Evolutionary conservation across 1,140 invertebrate species (phyloP), one percentile per base, ranked within the genome.

Genomic region (Zophobas morio): DNA sequence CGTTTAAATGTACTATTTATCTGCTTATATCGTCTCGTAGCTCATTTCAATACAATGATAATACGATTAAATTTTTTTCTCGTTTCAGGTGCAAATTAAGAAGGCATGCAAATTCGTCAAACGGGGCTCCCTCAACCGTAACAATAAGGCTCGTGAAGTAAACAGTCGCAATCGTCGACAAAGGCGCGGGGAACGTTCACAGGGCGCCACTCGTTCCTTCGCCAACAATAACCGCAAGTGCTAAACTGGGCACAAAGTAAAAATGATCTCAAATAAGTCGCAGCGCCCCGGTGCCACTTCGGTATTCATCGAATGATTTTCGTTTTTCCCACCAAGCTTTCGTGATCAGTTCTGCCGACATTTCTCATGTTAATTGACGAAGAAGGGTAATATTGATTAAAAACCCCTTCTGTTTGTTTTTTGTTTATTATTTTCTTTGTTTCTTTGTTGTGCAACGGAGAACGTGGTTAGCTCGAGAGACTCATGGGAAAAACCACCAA

Each of bases 171-270:
- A 90, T 81, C 89, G 90, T 79, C 89, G 89, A 71, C 90, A 90
- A 78, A 89, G 92, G 74, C 90, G 92, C 75, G 87, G 88, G 57
- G 90, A 93, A 81, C 89, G 90, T 78, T 89, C 91, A 81, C 89
- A 90, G 81, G 90, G 91, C 83, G 86, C 87, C 74, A 81, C 84
- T 74, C 88, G 88, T 79, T 92, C 91, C 79, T 89, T 90, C 79
- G 91, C 90, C 76, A 93, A 93, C 85, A 93, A 93, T 88, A 93
- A 93, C 85, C 91, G 92, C 86, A 93, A 93, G 89, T 93, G 91
- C 88, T 93, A 83, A 84, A 73, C 37, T 39, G 8, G 32, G 75
- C 76, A 71, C 81, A 79, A 73, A 77, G 74, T 54, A 76, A 75
- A 56, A 70, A 49, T 81, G 82, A 84, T 84, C 82, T 84, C 82